Evolutionary conservation across 1,140 invertebrate genomes (phyloP), one percentile per base, ranked within the genome.

Genomic region (Ceratina calcarata): DNA sequence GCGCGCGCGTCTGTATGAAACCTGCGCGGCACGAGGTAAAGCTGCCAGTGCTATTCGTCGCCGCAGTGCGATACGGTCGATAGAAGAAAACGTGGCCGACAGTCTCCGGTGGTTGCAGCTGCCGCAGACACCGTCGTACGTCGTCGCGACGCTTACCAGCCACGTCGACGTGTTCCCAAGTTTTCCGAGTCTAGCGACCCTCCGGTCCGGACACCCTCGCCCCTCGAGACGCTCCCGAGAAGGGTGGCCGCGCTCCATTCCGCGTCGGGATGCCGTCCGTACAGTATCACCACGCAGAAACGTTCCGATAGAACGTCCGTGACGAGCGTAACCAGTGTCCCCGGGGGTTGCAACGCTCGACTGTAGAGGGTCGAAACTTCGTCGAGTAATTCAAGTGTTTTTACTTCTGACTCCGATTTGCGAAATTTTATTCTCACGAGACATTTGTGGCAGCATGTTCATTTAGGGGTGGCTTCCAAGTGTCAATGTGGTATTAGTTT

Each of bases 61-160:
- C 82, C 89, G 89, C 90, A 90, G 86, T 90, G 87, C 88, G 87
- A 91, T 91, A 89, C 89, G 89, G 88, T 90, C 89, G 89, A 90
- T 89, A 89, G 74, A 67, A 78, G 69, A 68, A 81, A 80, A 86
- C 84, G 81, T 80, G 69, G 81, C 24, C 51, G 65, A 68, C 57
- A 70, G 67, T 70, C 74, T 72, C 58, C 70, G 71, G 84, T 85
- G 80, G 80, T 85, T 86, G 70, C 80, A 81, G 73, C 74, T 81
- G 83, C 82, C 45, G 72, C 62, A 75, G 65, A 71, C 62, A 64
- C 64, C 45, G 75, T 70, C 53, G 53, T 2, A 3, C 6, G 32
- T 37, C 53, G 53, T 15, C 77, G 68, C 22, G 55, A 60, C 65
- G 51, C 1, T 60, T 76, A 62, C 20, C 61, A 49, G 15, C 76